phyloP scores from a whole-genome alignment of 2,113 vertebrate species.

The Cygnus atratus region DNA sequence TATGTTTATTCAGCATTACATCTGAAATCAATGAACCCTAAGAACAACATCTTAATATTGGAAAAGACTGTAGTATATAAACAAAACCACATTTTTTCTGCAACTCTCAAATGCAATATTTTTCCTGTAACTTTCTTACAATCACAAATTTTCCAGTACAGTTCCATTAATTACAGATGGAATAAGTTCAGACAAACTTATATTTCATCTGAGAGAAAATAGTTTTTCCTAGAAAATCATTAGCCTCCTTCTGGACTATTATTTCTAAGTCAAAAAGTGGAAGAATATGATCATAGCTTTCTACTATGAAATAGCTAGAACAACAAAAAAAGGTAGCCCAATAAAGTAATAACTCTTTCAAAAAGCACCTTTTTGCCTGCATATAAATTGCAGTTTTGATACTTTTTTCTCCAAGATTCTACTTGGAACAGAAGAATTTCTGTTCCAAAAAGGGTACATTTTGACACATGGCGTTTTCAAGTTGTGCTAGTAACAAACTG shows the following conservation, averaged over 20 bases:
- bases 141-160: neutral
- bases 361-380: neutral
- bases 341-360: neutral
- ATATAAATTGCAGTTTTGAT: neutral
- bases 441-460: neutral
- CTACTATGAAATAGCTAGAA: neutral
- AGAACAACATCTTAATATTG: neutral
- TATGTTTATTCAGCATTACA: neutral
- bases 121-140: neutral
- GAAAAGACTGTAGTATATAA: neutral
- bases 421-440: neutral
- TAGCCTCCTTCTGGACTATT: neutral
- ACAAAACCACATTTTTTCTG: neutral
- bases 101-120: neutral
- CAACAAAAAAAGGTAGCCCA: neutral
- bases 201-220: neutral
- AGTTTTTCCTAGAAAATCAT: neutral
- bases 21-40: neutral
- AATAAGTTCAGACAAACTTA: neutral
- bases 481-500: neutral
- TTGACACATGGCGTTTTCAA: neutral
- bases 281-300: neutral
- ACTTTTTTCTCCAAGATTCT: neutral
- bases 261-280: neutral
- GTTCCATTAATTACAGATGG: neutral